Conservation (phyloP, 2,113 vertebrate genomes). For the Ariopsis seemanni region DNA sequence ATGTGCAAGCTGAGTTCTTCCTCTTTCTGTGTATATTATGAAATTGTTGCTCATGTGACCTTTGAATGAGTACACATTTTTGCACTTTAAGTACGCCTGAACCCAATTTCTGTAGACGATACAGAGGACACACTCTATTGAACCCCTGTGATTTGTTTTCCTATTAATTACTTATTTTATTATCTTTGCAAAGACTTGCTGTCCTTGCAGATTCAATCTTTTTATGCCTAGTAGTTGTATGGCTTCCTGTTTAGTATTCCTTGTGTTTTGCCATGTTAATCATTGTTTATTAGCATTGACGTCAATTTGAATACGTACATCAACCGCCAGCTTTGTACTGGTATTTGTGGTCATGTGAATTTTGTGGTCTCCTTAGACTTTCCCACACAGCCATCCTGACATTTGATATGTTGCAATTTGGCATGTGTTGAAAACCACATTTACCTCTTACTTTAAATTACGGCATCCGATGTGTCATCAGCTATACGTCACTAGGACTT, state of each 20-base stretch:
- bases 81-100: neutral
- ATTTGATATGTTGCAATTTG: neutral
- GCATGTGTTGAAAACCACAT: constrained; percentile 3
- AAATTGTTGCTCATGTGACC: neutral
- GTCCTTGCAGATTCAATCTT: neutral
- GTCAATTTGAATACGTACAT: neutral
- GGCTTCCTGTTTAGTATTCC: constrained; percentile 23
- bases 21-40: neutral
- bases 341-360: neutral
- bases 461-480: neutral
- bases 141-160: constrained; percentile 1
- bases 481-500: neutral
- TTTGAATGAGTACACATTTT: neutral
- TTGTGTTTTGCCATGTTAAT: neutral
- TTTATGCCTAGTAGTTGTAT: neutral
- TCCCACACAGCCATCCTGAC: neutral
- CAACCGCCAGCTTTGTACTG: neutral
- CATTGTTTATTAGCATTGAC: neutral
- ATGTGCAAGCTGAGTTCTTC: neutral
- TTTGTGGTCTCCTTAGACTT: constrained; percentile 4
- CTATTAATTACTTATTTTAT: constrained; percentile 5
- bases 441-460: neutral
- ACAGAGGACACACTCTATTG: neutral
- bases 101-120: neutral
- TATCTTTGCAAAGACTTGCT: neutral